Evolutionary conservation across 1,140 invertebrate species (phyloP).

Genomic region (Drosophila rhopaloa): DNA sequence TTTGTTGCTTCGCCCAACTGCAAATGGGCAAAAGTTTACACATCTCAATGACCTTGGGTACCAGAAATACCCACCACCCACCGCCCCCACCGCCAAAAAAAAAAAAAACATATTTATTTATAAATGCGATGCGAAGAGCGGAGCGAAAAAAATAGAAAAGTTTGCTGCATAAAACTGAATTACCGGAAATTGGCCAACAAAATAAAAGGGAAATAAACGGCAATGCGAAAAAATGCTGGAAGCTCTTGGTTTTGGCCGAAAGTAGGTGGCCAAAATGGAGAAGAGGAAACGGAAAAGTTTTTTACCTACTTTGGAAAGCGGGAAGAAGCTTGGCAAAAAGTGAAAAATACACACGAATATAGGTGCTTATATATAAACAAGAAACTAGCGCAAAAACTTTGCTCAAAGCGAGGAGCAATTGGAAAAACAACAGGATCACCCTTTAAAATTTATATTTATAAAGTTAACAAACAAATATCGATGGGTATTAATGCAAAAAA

Average conservation of each 20-base stretch:
- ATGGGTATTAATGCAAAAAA: background rate
- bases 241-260: conserved; percentile 32
- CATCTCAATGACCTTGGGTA: conserved; percentile 52
- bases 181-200: conserved; percentile 81
- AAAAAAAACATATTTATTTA: conserved; percentile 49
- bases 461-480: background rate
- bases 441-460: conserved; percentile 1
- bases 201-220: conserved; percentile 57
- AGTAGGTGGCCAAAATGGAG: conserved; percentile 61
- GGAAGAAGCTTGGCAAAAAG: conserved; percentile 29
- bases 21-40: conserved; percentile 55
- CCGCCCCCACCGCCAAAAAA: conserved; percentile 1
- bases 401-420: conserved; percentile 37
- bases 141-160: conserved; percentile 68
- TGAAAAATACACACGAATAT: conserved; percentile 32
- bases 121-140: conserved; percentile 48
- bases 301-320: conserved; percentile 61
- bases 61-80: conserved; percentile 8
- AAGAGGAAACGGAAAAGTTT: conserved; percentile 47
- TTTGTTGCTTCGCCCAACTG: conserved; percentile 55
- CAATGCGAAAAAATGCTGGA: conserved; percentile 63
- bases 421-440: conserved; percentile 3
- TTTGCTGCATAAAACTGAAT: conserved; percentile 82
- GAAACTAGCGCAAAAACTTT: conserved; percentile 71
- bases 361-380: conserved; percentile 51